Conservation (phyloP, 2,888 invertebrate species). For the Laothoe populi region DNA sequence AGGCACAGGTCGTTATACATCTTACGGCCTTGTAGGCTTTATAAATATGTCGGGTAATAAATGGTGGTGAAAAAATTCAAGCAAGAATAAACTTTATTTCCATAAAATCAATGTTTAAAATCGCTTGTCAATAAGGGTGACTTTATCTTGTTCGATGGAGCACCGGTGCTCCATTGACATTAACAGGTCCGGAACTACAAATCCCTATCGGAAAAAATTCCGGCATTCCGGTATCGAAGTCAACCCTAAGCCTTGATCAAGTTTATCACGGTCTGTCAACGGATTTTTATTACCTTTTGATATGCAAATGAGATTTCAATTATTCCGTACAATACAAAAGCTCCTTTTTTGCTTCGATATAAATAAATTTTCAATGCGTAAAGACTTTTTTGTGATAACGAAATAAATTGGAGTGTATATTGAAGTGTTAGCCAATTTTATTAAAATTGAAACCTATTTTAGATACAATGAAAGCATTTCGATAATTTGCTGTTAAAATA, state of each 20-base stretch:
- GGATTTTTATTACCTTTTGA: conserved; percentile 20
- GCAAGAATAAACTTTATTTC: too few relatives aligned
- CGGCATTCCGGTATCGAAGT: background rate
- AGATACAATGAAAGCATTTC: background rate
- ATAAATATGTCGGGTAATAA: too few relatives aligned
- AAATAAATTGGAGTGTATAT: background rate
- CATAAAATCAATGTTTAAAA: too few relatives aligned
- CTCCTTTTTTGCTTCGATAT: background rate
- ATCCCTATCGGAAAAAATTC: background rate
- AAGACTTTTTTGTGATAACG: background rate
- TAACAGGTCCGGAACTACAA: too few relatives aligned
- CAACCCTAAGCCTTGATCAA: conserved; percentile 1
- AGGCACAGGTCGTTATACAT: too few relatives aligned
- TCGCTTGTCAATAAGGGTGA: too few relatives aligned
- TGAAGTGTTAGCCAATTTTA: background rate
- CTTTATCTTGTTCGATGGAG: too few relatives aligned
- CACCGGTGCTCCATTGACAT: too few relatives aligned
- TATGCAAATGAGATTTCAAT: conserved; percentile 20
- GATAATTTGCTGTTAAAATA: too few relatives aligned
- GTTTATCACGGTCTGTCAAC: conserved; percentile 16
- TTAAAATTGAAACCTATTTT: background rate
- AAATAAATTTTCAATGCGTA: background rate
- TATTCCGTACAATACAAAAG: conserved; percentile 21
- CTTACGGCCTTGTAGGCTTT: too few relatives aligned
- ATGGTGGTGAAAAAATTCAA: too few relatives aligned